Evolutionary conservation across 37 sponge, comb jelly and placozoan species (phyloP), one percentile per base, ranked within the genome.

Genomic region (Cliona cf. orientalis): DNA sequence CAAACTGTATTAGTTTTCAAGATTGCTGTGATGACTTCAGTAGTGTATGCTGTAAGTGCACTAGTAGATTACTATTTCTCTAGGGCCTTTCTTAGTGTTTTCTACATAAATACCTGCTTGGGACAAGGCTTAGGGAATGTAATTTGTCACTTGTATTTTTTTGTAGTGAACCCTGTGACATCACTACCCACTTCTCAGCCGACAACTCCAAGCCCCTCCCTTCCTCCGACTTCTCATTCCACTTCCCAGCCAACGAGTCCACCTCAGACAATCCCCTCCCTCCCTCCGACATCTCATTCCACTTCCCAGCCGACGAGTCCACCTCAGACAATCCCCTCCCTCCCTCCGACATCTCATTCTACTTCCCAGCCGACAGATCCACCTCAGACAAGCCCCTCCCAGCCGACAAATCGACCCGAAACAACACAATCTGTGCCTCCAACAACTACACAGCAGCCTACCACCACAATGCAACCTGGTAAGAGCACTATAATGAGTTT

Each of bases 1-100:
- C 11, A 38, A 29, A 43, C 28, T 71, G 72, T 43, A 25, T 22
- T 38, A 22, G 25, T 44, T 33, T 25, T 17, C 33, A 25, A 7
- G 72, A 71, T 43, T 71, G 72, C 49, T 71, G 58, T 46, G 11
- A 2, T 19, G 75, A 74, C 39, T 17, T 57, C 22, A 39, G 44
- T 14, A 28, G 31, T n/a, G 31, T 34, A 3, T 74, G 75, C 31
- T 28, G 53, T 49, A 49, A 49, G 14, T 49, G 25, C 31, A 28
- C 23, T 7, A 6, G 9, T 7, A 62, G 25, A 62, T 62, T n/a
- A 62, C 63, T 26, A 62, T 25, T 31, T 39, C n/a, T 21, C 31
- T 71, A 49, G 32, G 5, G 25, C 3, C 49, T 44, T 6, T 71
- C 31, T 19, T 3, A 32, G 5, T 68, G 41, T 25, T 49, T 49